A percentile compares a stretch with the other conserved stretches of the same genome.
These are phyloP conservation scores for Herpetotheres cachinnans DNA, from an alignment of 2,113 vertebrate species.

Conservation along the genomic window DNA sequence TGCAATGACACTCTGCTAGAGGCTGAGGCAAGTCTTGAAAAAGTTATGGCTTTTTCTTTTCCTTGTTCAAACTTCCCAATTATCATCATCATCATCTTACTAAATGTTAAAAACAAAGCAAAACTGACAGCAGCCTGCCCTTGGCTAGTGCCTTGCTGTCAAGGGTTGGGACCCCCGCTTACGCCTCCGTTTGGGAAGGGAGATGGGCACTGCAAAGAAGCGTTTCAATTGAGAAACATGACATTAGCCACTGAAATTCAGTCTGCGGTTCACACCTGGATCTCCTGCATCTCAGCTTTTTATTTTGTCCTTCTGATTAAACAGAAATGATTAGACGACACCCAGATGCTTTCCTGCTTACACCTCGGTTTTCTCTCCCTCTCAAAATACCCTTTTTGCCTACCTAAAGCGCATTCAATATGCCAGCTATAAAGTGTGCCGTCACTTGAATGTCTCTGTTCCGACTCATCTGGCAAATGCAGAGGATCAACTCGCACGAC, in stretches of 20 bases:
- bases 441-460: neutral
- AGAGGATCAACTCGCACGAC: neutral
- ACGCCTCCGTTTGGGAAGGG: neutral
- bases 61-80: neutral
- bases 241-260: neutral
- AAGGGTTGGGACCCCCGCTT: neutral
- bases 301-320: neutral
- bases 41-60: neutral
- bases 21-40: neutral
- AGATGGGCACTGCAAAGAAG: neutral
- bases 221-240: fast-evolving
- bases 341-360: neutral
- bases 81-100: neutral
- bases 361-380: neutral
- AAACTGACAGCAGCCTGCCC: neutral
- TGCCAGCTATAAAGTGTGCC: fast-evolving
- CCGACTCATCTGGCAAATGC: constrained; percentile 19
- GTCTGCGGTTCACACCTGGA: neutral
- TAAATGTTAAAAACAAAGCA: neutral
- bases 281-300: neutral
- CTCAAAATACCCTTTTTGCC: neutral
- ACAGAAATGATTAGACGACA: neutral
- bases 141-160: neutral
- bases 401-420: neutral
- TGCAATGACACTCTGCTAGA: fast-evolving